Base-by-base conservation (phyloP, 2,113 vertebrate species). In the Prinia subflava region DNA sequence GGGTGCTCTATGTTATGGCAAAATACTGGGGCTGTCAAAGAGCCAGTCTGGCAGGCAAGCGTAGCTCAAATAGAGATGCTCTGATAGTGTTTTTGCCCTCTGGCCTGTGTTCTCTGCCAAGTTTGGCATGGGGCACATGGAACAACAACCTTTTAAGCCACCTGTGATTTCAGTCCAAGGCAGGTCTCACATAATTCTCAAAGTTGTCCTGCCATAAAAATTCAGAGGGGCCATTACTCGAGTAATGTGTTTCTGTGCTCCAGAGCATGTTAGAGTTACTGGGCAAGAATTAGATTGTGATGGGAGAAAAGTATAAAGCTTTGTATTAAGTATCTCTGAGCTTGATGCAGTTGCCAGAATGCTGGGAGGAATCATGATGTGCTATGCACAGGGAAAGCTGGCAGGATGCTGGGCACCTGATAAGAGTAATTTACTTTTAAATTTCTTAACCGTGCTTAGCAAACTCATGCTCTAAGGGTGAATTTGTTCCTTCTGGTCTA, bases 291-390 rank as follows among this genome's bases (percentile, higher is more conserved):
- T 94, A 83, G 75, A 77, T 59, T 77, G 65, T 49, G 56, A n/a
- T 52, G 59, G 46, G 33, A 21, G 52, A 23, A 46, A 50, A 22
- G 47, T 62, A 62, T 28, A 63, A 89, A 86, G 41, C 44, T 77
- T 82, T 64, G 16, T 63, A 49, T 49, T 77, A 60, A 35, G 44
- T 35, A 42, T 74, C 67, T 79, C 25, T 57, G 46, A 81, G 21
- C 53, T 83, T 8, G 4, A 77, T 95, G 83, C 78, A 88, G 90
- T 92, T 91, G 49, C 57, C 82, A 91, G 88, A 84, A 94, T 73
- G 83, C 77, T 92, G 81, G 49, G 55, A 96, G 83, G 55, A 87
- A 91, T 89, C 18, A 12, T 50, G 44, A 69, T 41, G 80, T 71
- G 77, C 76, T 89, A 18, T 77, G 89, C 69, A 47, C 92, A 77